Base-by-base conservation (phyloP, 2,888 invertebrate species). In the Thelaira solivaga region DNA sequence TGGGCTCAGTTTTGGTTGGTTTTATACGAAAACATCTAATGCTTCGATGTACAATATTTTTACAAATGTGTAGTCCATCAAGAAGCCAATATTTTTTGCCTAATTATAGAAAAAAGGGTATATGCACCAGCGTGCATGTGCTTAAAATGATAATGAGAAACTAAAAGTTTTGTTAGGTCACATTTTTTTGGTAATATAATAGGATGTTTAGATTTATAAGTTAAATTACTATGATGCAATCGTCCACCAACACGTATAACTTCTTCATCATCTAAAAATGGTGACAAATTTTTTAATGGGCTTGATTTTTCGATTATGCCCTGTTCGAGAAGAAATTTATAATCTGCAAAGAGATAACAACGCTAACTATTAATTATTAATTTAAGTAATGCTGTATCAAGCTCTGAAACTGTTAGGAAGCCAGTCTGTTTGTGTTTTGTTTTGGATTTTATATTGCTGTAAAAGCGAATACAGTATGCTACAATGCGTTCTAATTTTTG, bases 81-180 rank as follows among this genome's bases (percentile, higher is more conserved):
- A 55, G 20, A 7, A 55, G 71, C 62, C 26, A 47, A 47, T 47
- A 47, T 1, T 0, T 47, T 49, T 49, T n/a, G 49, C 10, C 49
- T 49, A 29, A 49, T 45, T 16, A 43, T 43, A 1, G 55, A 16
- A 10, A 62, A 26, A 6, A 72, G 36, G 4, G 41, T 62, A 10
- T 55, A 55, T 5, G 72, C 62, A 4, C 72, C 47, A 10, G 72
- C 64, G 29, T 72, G 55, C 47, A 72, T 31, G 10, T 45, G 45
- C 20, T 45, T 61, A 13, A 61, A 20, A 22, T 45, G 61, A 13
- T 31, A 45, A 39, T 4, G 64, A 29, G n/a, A 13, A 0, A 64
- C 39, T 20, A 72, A 18, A 7, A 47, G 31, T 11, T 29, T 49
- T 10, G 49, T 49, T 18, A 49, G 3, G 26, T 49, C 16, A 49